Conservation (phyloP, 2,797 vertebrate species). For the Leuciscus waleckii region DNA sequence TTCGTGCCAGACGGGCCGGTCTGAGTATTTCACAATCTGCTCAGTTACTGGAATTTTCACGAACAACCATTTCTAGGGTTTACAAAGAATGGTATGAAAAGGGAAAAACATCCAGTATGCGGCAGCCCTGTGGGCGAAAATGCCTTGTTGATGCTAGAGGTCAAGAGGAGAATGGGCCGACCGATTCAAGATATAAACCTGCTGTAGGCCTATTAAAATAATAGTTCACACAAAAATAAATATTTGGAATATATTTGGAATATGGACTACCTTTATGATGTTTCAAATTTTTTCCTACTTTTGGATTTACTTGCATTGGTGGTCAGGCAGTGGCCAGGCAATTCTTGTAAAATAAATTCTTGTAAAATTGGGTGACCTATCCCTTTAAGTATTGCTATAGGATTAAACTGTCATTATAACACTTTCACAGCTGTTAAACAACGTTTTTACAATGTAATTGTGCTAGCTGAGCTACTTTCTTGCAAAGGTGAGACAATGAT, state of each 20-base stretch:
- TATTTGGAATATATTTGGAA: neutral
- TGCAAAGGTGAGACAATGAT: neutral
- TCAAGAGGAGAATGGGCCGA: too few relatives aligned
- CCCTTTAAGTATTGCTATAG: neutral
- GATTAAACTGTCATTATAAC: neutral
- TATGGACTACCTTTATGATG: neutral
- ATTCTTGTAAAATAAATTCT: neutral
- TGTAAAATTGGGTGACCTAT: too few relatives aligned
- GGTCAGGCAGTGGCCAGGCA: neutral
- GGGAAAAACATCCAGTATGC: too few relatives aligned
- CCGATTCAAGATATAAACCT: too few relatives aligned
- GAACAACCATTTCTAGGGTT: too few relatives aligned
- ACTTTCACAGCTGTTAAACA: neutral
- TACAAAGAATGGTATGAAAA: too few relatives aligned
- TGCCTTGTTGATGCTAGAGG: too few relatives aligned
- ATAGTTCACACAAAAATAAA: neutral
- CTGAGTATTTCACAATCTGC: too few relatives aligned
- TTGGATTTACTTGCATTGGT: neutral
- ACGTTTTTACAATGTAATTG: neutral
- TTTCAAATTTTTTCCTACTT: neutral
- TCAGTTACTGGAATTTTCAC: too few relatives aligned
- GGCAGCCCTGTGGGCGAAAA: too few relatives aligned
- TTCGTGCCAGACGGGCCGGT: too few relatives aligned
- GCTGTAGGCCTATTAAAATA: neutral
- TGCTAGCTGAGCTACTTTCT: neutral